Conservation (phyloP, 1,140 invertebrate species). For the Aleiodes sp. region DNA sequence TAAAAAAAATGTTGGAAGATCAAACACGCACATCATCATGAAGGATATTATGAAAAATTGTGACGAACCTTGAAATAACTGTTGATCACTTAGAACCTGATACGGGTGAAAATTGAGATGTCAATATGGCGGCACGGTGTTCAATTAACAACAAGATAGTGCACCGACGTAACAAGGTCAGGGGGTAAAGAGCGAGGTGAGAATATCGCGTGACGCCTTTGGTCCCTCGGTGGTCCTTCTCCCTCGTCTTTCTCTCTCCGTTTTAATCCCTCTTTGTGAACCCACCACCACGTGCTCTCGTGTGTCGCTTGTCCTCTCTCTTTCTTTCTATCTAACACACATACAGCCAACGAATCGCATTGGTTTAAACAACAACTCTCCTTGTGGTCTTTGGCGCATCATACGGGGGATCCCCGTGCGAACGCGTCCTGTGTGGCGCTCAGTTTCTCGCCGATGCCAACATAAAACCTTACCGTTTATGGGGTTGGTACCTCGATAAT, state of each 20-base stretch:
- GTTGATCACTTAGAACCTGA: neutral
- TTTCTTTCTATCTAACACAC: too few species aligned
- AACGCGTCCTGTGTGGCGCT: conserved; percentile 53
- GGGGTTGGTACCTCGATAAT: conserved; percentile 57
- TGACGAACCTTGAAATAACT: neutral
- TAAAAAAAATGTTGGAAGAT: too few species aligned
- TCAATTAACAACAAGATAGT: conserved; percentile 20
- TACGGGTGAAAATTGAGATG: conserved; percentile 22
- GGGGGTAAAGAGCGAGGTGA: conserved; percentile 32
- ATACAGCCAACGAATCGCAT: neutral
- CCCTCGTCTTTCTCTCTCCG: neutral
- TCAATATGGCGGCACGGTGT: conserved; percentile 19
- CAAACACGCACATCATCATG: too few species aligned
- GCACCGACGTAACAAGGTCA: conserved; percentile 36
- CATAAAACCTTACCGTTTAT: conserved; percentile 62
- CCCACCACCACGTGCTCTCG: neutral
- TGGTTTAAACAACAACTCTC: neutral
- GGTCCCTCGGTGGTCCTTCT: conserved; percentile 26
- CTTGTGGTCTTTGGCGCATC: neutral
- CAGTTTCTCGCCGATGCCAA: conserved; percentile 46
- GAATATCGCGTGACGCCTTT: conserved; percentile 44
- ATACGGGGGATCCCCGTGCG: neutral
- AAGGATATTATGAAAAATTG: neutral
- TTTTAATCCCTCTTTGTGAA: neutral
- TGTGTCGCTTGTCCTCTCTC: too few species aligned